These are phyloP conservation scores for Strigamia maritima DNA, from an alignment of 2,888 invertebrate genomes.

Conservation along the genomic window DNA sequence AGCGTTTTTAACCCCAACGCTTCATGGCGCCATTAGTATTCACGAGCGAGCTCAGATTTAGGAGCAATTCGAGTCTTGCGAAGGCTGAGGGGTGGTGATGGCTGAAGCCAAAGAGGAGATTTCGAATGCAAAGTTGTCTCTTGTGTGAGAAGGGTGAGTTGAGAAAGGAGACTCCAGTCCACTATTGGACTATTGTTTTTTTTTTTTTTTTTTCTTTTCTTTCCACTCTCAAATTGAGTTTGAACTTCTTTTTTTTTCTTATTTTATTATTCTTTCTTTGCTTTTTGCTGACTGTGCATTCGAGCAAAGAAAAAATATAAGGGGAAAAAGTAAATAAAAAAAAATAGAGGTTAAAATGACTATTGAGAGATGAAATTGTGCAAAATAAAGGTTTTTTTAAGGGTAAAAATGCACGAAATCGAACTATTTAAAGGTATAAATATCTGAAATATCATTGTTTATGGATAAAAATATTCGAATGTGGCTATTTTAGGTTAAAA, in stretches of 20 bases:
- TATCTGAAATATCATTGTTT: too few species aligned
- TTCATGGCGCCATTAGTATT: neutral
- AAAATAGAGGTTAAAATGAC: neutral
- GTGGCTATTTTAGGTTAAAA: too few species aligned
- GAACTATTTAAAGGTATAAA: too few species aligned
- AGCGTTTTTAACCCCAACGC: neutral
- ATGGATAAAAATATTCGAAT: too few species aligned
- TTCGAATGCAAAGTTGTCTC: slow-evolving; percentile 23
- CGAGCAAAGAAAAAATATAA: neutral
- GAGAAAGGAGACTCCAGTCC: neutral
- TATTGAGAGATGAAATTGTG: too few species aligned
- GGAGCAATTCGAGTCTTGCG: slow-evolving; percentile 20
- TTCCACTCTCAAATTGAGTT: neutral
- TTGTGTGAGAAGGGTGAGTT: slow-evolving; percentile 9
- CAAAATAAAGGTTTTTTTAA: too few species aligned
- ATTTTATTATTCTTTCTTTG: neutral
- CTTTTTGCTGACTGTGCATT: neutral
- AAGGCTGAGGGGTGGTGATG: neutral
- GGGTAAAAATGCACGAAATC: too few species aligned
- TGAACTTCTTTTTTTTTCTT: neutral
- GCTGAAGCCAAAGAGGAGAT: slow-evolving; percentile 13
- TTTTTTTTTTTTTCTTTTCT: neutral
- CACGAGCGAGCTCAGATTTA: slow-evolving; percentile 1
- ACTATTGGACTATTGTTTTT: slow-evolving; percentile 18
- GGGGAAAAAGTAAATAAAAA: neutral